A percentile compares a stretch with the other conserved stretches of the same genome.
phyloP scores from a whole-genome alignment of 2,113 vertebrate species.

The Sylvilagus bachmani region DNA sequence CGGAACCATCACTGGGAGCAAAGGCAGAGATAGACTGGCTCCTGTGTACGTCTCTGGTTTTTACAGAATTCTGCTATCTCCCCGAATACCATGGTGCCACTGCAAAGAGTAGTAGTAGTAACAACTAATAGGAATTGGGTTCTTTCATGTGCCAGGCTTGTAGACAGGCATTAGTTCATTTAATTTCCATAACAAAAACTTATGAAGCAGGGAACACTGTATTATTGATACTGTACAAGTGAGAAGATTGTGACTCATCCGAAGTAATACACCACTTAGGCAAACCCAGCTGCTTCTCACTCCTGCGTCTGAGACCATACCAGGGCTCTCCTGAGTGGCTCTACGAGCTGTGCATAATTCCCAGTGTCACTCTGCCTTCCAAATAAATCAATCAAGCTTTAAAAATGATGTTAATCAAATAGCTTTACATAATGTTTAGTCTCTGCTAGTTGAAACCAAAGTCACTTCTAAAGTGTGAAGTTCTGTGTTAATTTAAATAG shows the following conservation, averaged over 20 bases:
- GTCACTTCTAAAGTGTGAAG: slow-evolving; percentile 3
- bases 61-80: not conserved
- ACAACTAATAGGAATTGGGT: not conserved
- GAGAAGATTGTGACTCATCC: not conserved
- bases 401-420: slow-evolving; percentile 39
- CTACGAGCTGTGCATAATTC: not conserved
- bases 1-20: not conserved
- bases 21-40: not conserved
- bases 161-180: not conserved
- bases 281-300: not conserved
- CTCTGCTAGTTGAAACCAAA: not conserved
- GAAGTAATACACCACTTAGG: not conserved
- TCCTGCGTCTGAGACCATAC: not conserved
- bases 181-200: not conserved
- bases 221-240: not conserved
- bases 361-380: not conserved
- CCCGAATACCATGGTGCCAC: not conserved
- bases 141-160: not conserved
- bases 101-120: not conserved
- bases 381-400: no score
- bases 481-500: not conserved
- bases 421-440: slow-evolving; percentile 51
- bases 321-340: not conserved
- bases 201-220: not conserved
- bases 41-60: not conserved